Percentiles rank a stretch among this genome's conserved stretches.
Conservation (phyloP, 2,797 vertebrate genomes). For the Amniataba percoides region DNA sequence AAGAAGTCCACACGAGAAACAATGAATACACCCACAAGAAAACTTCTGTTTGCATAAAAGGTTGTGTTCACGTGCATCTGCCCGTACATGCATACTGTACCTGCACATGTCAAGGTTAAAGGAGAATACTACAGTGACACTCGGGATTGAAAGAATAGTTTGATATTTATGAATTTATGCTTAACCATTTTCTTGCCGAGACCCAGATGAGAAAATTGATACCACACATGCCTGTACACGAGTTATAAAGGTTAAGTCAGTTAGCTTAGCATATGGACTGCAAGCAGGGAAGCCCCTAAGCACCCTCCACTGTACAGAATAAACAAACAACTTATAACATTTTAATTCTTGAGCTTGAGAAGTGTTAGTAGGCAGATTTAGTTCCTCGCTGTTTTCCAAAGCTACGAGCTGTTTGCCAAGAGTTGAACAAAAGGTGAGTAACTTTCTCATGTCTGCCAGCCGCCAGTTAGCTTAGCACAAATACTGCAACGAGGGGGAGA, state of each 20-base stretch:
- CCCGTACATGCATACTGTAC: neutral
- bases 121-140: neutral
- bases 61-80: slow-evolving; percentile 31
- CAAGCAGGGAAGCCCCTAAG: neutral
- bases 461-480: too few species aligned
- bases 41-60: slow-evolving; percentile 53
- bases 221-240: too few species aligned
- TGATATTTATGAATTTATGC: neutral
- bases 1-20: slow-evolving; percentile 43
- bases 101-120: neutral
- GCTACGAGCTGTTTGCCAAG: neutral
- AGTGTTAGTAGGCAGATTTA: neutral
- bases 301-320: neutral
- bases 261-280: neutral
- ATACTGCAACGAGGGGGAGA: too few species aligned
- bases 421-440: neutral
- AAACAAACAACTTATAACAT: neutral
- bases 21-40: slow-evolving; percentile 52
- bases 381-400: neutral
- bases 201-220: neutral
- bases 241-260: neutral
- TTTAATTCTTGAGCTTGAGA: neutral
- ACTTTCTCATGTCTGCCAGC: neutral
- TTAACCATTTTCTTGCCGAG: neutral
- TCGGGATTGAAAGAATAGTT: neutral